Conservation (phyloP, 2,113 vertebrate genomes). For the Gambusia holbrooki region DNA sequence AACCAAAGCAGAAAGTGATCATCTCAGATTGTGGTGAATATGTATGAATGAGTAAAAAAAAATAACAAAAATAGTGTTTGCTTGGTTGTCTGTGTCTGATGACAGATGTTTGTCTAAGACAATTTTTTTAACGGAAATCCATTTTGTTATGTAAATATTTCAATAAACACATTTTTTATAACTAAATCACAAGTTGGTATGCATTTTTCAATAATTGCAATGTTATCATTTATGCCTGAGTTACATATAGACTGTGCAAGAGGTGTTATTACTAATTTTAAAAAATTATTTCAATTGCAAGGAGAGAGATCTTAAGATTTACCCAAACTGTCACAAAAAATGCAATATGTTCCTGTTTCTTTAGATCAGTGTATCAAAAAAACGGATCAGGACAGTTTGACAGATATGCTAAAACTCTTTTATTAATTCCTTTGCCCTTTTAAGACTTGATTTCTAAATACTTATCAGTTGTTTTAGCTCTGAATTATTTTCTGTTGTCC, state of each 20-base stretch:
- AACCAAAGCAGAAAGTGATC: slow-evolving; percentile 94
- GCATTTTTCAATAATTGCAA: neutral
- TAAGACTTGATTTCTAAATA: too few relatives aligned
- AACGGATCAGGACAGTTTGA: too few relatives aligned
- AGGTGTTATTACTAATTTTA: neutral
- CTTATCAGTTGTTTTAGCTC: too few relatives aligned
- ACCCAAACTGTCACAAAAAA: too few relatives aligned
- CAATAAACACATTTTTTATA: slow-evolving; percentile 73
- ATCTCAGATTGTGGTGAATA: slow-evolving; percentile 94
- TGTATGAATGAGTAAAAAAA: slow-evolving; percentile 70
- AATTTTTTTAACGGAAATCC: slow-evolving; percentile 21
- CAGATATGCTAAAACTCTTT: too few relatives aligned
- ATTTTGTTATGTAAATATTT: slow-evolving; percentile 79
- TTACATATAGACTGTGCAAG: neutral
- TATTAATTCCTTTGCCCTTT: too few relatives aligned
- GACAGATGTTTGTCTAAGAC: slow-evolving; percentile 14
- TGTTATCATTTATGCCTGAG: neutral
- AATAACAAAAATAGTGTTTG: neutral
- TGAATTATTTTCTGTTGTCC: too few relatives aligned
- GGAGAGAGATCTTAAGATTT: too few relatives aligned
- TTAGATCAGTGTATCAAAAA: too few relatives aligned
- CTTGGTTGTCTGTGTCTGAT: neutral
- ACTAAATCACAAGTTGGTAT: slow-evolving; percentile 16
- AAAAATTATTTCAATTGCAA: neutral
- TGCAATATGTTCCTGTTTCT: too few relatives aligned